Conservation (phyloP, 1,140 invertebrate genomes). For the Chironomus striatipennis region DNA sequence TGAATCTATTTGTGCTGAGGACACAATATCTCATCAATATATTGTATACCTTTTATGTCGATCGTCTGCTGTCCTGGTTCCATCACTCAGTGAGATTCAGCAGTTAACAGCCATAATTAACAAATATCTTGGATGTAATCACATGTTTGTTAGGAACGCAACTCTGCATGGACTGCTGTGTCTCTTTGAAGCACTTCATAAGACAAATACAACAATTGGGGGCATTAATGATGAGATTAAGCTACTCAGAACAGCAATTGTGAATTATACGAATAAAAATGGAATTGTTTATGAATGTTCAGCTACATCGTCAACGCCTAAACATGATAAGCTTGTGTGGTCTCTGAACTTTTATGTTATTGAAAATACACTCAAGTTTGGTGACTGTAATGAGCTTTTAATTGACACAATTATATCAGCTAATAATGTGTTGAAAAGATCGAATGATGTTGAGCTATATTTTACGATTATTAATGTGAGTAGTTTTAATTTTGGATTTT, state of each 20-base stretch:
- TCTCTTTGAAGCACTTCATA: constrained; percentile 56
- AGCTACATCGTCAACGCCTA: constrained; percentile 29
- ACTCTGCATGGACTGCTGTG: constrained; percentile 68
- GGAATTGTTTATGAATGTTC: constrained; percentile 47
- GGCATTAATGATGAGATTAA: constrained; percentile 49
- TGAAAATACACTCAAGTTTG: constrained; percentile 41
- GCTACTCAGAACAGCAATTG: constrained; percentile 51
- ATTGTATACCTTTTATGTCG: constrained; percentile 40
- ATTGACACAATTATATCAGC: constrained; percentile 38
- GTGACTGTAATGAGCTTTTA: constrained; percentile 37
- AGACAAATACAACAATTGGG: constrained; percentile 47
- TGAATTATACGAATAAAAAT: constrained; percentile 61
- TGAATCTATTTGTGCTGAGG: constrained; percentile 38
- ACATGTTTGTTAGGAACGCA: constrained; percentile 50
- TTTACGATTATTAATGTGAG: constrained; percentile 39
- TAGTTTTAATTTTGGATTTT: constrained; percentile 26
- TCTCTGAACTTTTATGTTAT: constrained; percentile 40
- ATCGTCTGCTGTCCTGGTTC: constrained; percentile 37
- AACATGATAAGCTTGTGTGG: constrained; percentile 36
- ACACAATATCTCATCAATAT: constrained; percentile 40
- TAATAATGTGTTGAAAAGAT: constrained; percentile 36
- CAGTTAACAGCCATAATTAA: constrained; percentile 42
- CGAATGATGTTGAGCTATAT: constrained; percentile 35
- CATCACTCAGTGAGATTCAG: constrained; percentile 34
- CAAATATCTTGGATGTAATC: constrained; percentile 43